Conservation (phyloP, 1,140 invertebrate genomes). For the Pararge aegeria region DNA sequence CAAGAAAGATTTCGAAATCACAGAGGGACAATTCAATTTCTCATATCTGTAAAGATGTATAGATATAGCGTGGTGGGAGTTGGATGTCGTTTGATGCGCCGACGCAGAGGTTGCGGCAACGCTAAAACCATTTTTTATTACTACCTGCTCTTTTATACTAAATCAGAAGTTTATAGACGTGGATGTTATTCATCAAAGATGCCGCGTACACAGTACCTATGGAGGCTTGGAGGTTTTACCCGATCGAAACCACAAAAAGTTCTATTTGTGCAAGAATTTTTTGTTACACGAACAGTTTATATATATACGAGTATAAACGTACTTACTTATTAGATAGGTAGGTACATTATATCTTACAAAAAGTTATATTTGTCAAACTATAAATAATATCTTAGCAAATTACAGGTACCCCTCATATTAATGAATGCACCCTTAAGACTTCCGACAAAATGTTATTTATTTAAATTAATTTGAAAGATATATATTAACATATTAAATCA, state of each 20-base stretch:
- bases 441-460: too few species aligned
- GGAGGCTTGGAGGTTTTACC: not conserved
- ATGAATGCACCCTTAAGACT: too few species aligned
- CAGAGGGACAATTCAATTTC: too few species aligned
- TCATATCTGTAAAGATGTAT: constrained; percentile 62
- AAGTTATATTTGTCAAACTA: too few species aligned
- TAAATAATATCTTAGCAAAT: too few species aligned
- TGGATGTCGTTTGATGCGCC: constrained; percentile 61
- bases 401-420: too few species aligned
- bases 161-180: constrained; percentile 61
- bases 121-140: constrained; percentile 57
- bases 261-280: not conserved
- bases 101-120: constrained; percentile 36
- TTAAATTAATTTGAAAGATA: too few species aligned
- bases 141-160: constrained; percentile 66
- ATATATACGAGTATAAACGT: too few species aligned
- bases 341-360: too few species aligned
- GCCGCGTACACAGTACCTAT: constrained; percentile 31
- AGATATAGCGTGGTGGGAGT: constrained; percentile 68
- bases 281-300: not conserved
- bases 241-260: not conserved
- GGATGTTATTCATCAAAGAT: constrained; percentile 50
- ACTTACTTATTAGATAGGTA: too few species aligned
- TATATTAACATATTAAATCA: too few species aligned
- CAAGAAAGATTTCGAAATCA: too few species aligned